These are phyloP conservation scores for Pollenia amentaria DNA, from an alignment of 2,888 invertebrate genomes.

Conservation along the genomic window DNA sequence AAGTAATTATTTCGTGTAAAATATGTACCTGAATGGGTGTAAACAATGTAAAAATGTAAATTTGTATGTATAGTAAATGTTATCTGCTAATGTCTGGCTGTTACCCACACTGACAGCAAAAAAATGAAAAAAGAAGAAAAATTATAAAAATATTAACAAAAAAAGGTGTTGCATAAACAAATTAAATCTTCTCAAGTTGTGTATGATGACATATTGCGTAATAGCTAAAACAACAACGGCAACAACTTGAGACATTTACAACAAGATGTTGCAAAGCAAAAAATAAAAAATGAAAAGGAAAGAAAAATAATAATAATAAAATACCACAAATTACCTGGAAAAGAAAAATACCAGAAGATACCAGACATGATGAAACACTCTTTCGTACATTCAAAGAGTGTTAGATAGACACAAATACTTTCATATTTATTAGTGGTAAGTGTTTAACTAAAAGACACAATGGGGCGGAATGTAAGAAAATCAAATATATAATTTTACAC, in stretches of 20 bases:
- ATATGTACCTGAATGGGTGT: constrained; percentile 25
- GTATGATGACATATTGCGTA: constrained; percentile 69
- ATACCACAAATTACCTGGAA: constrained; percentile 65
- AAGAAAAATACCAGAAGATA: constrained; percentile 29
- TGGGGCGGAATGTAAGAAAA: neutral
- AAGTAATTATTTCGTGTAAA: constrained; percentile 39
- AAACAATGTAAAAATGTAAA: constrained; percentile 14
- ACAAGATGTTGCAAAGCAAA: constrained; percentile 39
- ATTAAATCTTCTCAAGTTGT: constrained; percentile 70
- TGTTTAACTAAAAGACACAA: constrained; percentile 15
- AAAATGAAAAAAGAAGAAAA: neutral
- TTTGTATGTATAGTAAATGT: constrained; percentile 6
- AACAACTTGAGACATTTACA: constrained; percentile 68
- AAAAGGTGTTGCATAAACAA: constrained; percentile 68
- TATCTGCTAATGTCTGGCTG: constrained; percentile 37
- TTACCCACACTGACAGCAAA: neutral
- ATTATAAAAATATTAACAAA: constrained; percentile 32
- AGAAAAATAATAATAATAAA: constrained; percentile 34
- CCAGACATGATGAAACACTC: constrained; percentile 24
- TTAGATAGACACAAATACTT: constrained; percentile 5
- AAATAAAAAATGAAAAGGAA: neutral
- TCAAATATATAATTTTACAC: too few relatives aligned
- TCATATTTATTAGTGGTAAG: neutral
- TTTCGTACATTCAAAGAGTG: neutral
- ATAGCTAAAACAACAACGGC: constrained; percentile 62